These are phyloP conservation scores for Parapsyche elsis DNA, from an alignment of 1,140 invertebrate species.

Conservation along the genomic window DNA sequence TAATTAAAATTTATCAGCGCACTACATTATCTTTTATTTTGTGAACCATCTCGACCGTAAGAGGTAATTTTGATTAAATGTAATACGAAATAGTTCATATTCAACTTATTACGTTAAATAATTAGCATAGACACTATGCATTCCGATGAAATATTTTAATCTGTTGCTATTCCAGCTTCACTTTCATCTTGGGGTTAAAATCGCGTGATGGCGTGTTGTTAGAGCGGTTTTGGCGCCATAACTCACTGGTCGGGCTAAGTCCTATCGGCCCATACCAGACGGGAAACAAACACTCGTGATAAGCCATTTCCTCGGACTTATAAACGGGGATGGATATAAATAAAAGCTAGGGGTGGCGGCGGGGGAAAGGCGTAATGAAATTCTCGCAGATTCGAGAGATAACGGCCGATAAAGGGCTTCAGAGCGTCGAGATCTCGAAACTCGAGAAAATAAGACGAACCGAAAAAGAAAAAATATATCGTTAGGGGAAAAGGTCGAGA, in stretches of 20 bases:
- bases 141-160: not conserved
- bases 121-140: too few species aligned
- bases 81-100: too few species aligned
- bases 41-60: too few species aligned
- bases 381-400: slow-evolving; percentile 22
- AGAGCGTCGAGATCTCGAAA: too few species aligned
- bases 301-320: slow-evolving; percentile 26
- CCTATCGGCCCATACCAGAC: not conserved
- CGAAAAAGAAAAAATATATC: not conserved
- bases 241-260: not conserved
- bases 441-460: not conserved
- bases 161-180: not conserved
- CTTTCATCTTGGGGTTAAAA: not conserved
- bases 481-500: too few species aligned
- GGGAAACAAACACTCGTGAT: slow-evolving; percentile 10
- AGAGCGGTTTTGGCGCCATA: slow-evolving; percentile 26
- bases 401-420: slow-evolving; percentile 14
- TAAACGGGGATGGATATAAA: slow-evolving; percentile 23
- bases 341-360: not conserved
- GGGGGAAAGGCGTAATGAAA: slow-evolving; percentile 8
- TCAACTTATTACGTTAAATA: too few species aligned
- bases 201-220: slow-evolving; percentile 28
- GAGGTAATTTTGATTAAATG: too few species aligned
- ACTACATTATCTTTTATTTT: too few species aligned
- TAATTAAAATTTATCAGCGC: too few species aligned